phyloP scores from a whole-genome alignment of 2,113 vertebrate species.

The Lophius piscatorius region DNA sequence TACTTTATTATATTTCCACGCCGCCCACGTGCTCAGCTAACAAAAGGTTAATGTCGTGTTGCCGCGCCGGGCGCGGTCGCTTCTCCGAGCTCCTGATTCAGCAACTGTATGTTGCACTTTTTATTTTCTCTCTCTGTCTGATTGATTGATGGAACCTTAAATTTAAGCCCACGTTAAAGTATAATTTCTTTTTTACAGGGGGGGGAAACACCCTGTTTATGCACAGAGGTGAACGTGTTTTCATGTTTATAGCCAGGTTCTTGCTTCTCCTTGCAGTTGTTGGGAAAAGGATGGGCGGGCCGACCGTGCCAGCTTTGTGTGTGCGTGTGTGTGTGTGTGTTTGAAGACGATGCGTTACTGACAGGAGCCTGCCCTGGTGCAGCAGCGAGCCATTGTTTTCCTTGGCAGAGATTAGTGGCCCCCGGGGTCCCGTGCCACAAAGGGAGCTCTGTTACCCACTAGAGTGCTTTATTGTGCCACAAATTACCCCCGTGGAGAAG shows the following conservation, averaged over 20 bases:
- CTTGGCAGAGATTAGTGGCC: constrained; percentile 89
- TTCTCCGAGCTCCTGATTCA: too few relatives aligned
- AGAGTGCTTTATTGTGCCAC: constrained; percentile 89
- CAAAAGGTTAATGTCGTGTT: too few relatives aligned
- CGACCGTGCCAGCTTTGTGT: not conserved
- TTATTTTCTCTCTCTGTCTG: too few relatives aligned
- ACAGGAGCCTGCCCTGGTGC: constrained; percentile 84
- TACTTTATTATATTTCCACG: too few relatives aligned
- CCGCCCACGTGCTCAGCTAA: too few relatives aligned
- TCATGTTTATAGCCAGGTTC: constrained; percentile 77
- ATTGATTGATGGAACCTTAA: too few relatives aligned
- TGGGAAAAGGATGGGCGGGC: constrained; percentile 34
- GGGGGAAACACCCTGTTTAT: too few relatives aligned
- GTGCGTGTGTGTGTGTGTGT: constrained; percentile 17
- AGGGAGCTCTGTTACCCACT: constrained; percentile 94
- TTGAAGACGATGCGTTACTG: constrained; percentile 85
- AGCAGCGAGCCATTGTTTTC: constrained; percentile 91
- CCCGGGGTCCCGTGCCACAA: constrained; percentile 91
- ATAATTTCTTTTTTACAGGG: too few relatives aligned
- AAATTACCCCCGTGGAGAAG: constrained; percentile 88
- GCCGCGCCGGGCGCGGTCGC: too few relatives aligned
- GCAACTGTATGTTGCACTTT: too few relatives aligned
- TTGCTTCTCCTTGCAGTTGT: constrained; percentile 79
- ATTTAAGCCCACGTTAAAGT: too few relatives aligned
- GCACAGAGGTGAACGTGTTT: too few relatives aligned